Base-by-base conservation (phyloP, 1,140 invertebrate genomes). In the Potamilus streckersoni region DNA sequence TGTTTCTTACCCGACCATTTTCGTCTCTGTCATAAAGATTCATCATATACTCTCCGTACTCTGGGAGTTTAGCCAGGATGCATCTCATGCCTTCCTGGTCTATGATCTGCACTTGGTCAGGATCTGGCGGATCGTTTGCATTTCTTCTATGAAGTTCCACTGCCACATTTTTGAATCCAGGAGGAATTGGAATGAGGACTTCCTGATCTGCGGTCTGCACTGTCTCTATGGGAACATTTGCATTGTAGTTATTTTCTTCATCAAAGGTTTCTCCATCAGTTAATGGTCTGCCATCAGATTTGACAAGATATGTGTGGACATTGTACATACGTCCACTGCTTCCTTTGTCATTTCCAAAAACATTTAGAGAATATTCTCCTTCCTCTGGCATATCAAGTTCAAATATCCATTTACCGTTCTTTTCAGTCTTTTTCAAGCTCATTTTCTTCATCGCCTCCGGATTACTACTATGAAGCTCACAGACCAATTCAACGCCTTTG, bases 301-400 rank as follows among this genome's bases (percentile, higher is more conserved):
- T 72, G 38, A 88, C 74, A 23, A 87, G 80, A 78, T 88, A 88
- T 5, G 82, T 80, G 73, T 88, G 84, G 16, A 87, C 83, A 66
- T 85, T 86, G 74, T 85, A 81, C 55, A 88, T 83, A 61, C 86
- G 77, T 15, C 74, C 76, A 19, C 59, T 74, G 1, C 68, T 71
- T 60, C 86, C 79, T 73, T 87, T 85, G 49, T 82, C 67, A 63
- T 81, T 79, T 17, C 82, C 84, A 74, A 85, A 89, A 59, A 89
- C 81, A 75, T 88, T 89, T n/a, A 87, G 68, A 1, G 86, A 85
- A 74, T 87, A 89, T 76, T 89, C 86, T 1, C 86, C 87, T 13
- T 76, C 71, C 8, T 83, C 78, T 8, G 85, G 83, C 74, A 89
- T 74, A 58, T 85, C 84, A 4, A 87, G 64, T 66, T 86, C 83